phyloP scores from a whole-genome alignment of 1,140 invertebrate genomes.

The Xylocopa sonorina region DNA sequence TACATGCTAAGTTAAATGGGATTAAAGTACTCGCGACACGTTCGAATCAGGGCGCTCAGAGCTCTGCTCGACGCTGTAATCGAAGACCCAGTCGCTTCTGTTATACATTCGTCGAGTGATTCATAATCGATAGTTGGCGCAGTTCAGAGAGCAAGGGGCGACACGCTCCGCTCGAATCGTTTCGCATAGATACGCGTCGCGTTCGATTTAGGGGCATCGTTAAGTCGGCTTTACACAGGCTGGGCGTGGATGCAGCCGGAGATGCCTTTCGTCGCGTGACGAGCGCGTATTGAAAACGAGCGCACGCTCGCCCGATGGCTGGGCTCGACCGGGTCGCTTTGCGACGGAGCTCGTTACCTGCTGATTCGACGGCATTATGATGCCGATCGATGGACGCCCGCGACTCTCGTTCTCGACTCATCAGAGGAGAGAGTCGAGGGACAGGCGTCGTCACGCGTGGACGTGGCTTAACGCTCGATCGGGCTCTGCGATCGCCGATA shows the following conservation, averaged over 20 bases:
- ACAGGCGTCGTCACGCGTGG: no score
- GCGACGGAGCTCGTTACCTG: neutral
- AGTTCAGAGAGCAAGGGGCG: neutral
- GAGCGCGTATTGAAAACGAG: constrained; percentile 36
- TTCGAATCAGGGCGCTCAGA: no score
- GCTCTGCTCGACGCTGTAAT: no score
- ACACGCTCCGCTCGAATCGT: constrained; percentile 39
- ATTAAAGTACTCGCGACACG: no score
- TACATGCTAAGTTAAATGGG: no score
- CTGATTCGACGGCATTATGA: neutral
- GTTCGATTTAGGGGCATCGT: constrained; percentile 52
- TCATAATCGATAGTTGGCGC: constrained; percentile 46
- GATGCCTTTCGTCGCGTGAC: constrained; percentile 23
- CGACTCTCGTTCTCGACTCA: neutral
- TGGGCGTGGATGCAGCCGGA: constrained; percentile 40
- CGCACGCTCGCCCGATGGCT: constrained; percentile 2
- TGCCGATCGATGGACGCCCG: neutral
- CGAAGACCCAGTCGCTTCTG: no score
- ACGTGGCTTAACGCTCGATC: neutral
- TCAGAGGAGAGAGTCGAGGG: neutral
- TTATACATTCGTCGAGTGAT: no score
- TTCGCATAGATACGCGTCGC: constrained; percentile 1
- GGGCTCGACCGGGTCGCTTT: neutral
- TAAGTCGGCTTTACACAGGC: constrained; percentile 52
- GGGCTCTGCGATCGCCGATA: neutral